phyloP scores from a whole-genome alignment of 1,140 invertebrate genomes.

The Bilobella aurantiaca region DNA sequence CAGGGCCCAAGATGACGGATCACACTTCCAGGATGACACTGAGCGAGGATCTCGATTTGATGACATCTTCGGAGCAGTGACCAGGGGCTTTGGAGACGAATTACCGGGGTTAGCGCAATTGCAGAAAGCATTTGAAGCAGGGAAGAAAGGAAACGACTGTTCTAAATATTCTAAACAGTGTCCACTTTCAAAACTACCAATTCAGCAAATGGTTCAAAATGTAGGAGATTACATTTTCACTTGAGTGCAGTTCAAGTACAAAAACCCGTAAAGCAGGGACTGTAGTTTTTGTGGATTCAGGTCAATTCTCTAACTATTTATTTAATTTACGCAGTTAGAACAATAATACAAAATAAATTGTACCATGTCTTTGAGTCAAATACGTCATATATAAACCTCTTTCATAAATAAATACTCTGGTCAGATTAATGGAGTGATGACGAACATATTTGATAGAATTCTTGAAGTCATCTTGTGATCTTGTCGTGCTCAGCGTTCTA shows the following conservation, averaged over 20 bases:
- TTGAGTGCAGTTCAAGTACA: conserved; percentile 1
- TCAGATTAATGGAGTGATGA: no score
- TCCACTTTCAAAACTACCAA: neutral
- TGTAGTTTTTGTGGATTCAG: no score
- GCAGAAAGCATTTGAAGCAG: conserved; percentile 14
- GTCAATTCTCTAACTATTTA: no score
- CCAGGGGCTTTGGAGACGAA: conserved; percentile 6
- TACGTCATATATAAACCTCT: no score
- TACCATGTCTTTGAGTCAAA: no score
- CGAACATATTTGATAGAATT: no score
- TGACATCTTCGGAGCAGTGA: conserved; percentile 17
- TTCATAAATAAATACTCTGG: no score
- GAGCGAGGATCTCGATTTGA: conserved; percentile 18
- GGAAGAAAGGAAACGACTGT: conserved; percentile 9
- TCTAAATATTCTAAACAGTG: conserved; percentile 5
- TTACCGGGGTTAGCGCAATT: conserved; percentile 12
- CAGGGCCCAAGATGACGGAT: no score
- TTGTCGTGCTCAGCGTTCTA: conserved; percentile 63
- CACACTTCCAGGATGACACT: no score
- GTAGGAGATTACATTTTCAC: conserved; percentile 15
- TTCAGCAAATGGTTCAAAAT: neutral
- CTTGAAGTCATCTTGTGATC: conserved; percentile 67
- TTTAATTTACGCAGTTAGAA: no score
- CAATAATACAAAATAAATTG: no score
- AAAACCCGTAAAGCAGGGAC: no score